Evolutionary conservation across 1,140 invertebrate genomes (phyloP).

Genomic region (Aphelinus atriplicis): DNA sequence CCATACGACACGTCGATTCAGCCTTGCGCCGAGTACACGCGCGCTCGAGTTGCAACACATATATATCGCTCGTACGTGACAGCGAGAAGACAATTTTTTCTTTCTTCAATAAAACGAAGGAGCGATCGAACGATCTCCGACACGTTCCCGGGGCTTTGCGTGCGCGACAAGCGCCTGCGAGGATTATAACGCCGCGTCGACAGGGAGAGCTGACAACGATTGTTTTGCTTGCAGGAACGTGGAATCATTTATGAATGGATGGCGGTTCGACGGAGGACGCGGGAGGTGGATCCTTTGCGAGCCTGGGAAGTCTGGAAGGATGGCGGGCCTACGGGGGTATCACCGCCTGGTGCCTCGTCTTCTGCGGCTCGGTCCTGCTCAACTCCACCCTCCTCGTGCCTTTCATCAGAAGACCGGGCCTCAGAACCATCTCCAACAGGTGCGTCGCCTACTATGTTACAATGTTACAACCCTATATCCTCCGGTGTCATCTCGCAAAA

Average conservation of each 20-base stretch:
- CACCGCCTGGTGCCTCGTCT: slow-evolving; percentile 57
- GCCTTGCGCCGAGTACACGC: no score
- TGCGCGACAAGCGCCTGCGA: no score
- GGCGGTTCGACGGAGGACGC: slow-evolving; percentile 60
- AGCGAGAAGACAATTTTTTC: no score
- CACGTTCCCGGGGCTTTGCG: no score
- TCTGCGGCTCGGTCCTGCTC: slow-evolving; percentile 58
- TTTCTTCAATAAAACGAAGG: no score
- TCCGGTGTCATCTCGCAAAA: neutral
- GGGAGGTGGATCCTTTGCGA: slow-evolving; percentile 55
- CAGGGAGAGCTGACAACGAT: neutral
- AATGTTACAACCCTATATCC: neutral
- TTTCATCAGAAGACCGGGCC: slow-evolving; percentile 68
- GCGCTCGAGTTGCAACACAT: no score
- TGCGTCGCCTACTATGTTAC: slow-evolving; percentile 41
- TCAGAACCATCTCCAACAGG: slow-evolving; percentile 73
- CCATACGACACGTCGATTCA: no score
- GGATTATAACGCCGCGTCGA: no score
- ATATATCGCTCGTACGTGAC: no score
- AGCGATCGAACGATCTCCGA: no score
- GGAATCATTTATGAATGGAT: slow-evolving; percentile 66
- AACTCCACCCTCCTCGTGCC: slow-evolving; percentile 68
- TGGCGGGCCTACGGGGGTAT: slow-evolving; percentile 59
- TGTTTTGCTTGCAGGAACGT: slow-evolving; percentile 50
- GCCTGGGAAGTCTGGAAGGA: slow-evolving; percentile 58